A percentile compares a stretch with the other conserved stretches of the same genome.
phyloP scores from a whole-genome alignment of 2,888 invertebrate species.

The Lapara coniferarum region DNA sequence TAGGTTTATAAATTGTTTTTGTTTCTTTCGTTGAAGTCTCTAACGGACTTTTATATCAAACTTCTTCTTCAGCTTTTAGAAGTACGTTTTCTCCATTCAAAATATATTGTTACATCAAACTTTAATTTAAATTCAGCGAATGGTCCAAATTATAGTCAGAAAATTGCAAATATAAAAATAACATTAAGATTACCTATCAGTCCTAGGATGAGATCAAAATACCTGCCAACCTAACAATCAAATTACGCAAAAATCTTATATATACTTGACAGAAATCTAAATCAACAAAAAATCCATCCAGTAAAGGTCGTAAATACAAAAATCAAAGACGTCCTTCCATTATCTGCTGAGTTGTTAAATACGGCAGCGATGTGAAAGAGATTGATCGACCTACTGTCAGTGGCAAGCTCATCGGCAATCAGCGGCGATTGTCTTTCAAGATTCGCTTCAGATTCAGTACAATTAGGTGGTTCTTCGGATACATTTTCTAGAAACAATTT shows the following conservation, averaged over 20 bases:
- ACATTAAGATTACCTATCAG: too few relatives aligned
- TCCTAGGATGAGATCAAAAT: too few relatives aligned
- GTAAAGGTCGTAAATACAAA: neutral
- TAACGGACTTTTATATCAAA: too few relatives aligned
- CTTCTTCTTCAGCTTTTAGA: too few relatives aligned
- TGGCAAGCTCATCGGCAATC: slow-evolving; percentile 22
- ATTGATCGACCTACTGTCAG: slow-evolving; percentile 19
- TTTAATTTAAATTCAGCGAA: too few relatives aligned
- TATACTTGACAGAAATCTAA: neutral
- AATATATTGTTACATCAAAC: too few relatives aligned
- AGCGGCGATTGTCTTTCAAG: slow-evolving; percentile 20
- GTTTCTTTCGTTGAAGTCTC: neutral
- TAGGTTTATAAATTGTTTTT: neutral
- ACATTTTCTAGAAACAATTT: slow-evolving; percentile 8
- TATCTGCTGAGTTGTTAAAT: slow-evolving; percentile 22
- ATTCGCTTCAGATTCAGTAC: slow-evolving; percentile 9
- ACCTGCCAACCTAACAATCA: neutral
- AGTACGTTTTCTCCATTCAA: too few relatives aligned
- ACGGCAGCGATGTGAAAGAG: slow-evolving; percentile 18
- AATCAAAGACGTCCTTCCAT: slow-evolving; percentile 15
- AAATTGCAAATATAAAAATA: too few relatives aligned
- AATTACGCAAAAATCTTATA: neutral
- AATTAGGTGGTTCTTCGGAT: neutral
- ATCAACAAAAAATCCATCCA: neutral
- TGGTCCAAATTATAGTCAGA: too few relatives aligned